Evolutionary conservation across 2,888 invertebrate species (phyloP).

Genomic region (Gasteruption jaculator): DNA sequence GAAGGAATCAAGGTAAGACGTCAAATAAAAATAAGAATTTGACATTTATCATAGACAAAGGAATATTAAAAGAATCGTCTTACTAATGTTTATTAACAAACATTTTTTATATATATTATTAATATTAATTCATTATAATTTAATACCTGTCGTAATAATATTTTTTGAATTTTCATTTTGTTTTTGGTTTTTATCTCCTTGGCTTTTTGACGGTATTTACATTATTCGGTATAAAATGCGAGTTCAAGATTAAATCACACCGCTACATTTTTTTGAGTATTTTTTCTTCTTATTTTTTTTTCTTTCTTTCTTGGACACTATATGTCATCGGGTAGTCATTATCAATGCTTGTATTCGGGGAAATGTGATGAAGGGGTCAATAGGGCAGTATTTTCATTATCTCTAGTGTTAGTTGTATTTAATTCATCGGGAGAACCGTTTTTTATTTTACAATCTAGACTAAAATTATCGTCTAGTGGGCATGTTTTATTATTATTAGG

Average conservation of each 20-base stretch:
- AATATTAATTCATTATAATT: slow-evolving; percentile 47
- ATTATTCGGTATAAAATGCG: slow-evolving; percentile 51
- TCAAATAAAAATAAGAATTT: no score
- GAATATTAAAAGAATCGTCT: slow-evolving; percentile 37
- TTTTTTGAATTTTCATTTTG: slow-evolving; percentile 11
- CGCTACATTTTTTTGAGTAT: slow-evolving; percentile 34
- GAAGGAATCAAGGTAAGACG: no score
- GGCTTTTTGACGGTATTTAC: slow-evolving; percentile 48
- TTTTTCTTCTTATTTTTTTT: slow-evolving; percentile 6
- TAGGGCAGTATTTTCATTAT: slow-evolving; percentile 50
- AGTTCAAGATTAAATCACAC: slow-evolving; percentile 49
- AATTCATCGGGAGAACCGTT: slow-evolving; percentile 43
- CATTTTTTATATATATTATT: slow-evolving; percentile 48
- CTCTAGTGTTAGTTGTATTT: slow-evolving; percentile 48
- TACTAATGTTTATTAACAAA: slow-evolving; percentile 50
- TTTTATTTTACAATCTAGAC: slow-evolving; percentile 50
- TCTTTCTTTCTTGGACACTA: slow-evolving; percentile 37
- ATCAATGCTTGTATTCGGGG: slow-evolving; percentile 51
- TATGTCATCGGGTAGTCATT: slow-evolving; percentile 48
- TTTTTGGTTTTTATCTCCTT: slow-evolving; percentile 9
- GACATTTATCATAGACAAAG: no score
- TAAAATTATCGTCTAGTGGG: slow-evolving; percentile 48
- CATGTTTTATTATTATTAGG: slow-evolving; percentile 46
- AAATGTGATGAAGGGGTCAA: slow-evolving; percentile 47
- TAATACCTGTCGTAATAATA: slow-evolving; percentile 44